Evolutionary conservation across 2,797 vertebrate species (phyloP).

Genomic region (Naso thynnoides): DNA sequence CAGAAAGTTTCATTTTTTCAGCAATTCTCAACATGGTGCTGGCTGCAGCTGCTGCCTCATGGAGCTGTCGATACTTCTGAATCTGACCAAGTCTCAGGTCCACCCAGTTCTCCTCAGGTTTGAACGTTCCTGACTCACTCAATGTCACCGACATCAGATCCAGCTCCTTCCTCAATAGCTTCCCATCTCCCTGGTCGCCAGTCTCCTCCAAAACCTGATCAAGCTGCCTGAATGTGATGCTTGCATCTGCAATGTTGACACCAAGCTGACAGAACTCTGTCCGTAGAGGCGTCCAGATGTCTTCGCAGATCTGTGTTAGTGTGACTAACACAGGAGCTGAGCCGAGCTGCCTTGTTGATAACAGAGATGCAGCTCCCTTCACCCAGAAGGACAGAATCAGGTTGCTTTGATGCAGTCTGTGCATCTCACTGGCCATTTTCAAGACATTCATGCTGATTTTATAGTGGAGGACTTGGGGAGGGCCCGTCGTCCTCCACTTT

Average conservation of each 20-base stretch:
- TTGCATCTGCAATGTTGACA: slow-evolving; percentile 48
- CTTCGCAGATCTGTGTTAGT: slow-evolving; percentile 55
- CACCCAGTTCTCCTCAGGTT: slow-evolving; percentile 56
- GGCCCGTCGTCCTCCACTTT: background rate
- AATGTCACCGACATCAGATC: slow-evolving; percentile 66
- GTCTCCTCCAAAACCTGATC: slow-evolving; percentile 64
- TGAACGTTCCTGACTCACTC: background rate
- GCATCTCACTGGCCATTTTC: slow-evolving; percentile 76
- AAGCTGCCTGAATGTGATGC: slow-evolving; percentile 71
- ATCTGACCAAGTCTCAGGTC: slow-evolving; percentile 64
- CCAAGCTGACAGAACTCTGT: slow-evolving; percentile 43
- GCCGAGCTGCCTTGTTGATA: fast-evolving
- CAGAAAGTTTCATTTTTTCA: slow-evolving; percentile 64
- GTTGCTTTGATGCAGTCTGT: slow-evolving; percentile 69
- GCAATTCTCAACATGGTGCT: slow-evolving; percentile 67
- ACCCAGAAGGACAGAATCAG: slow-evolving; percentile 78
- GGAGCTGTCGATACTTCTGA: slow-evolving; percentile 76
- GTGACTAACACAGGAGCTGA: slow-evolving; percentile 14
- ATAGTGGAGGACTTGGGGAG: slow-evolving; percentile 70
- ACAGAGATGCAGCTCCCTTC: slow-evolving; percentile 30
- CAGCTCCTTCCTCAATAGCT: slow-evolving; percentile 72
- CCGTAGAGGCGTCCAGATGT: slow-evolving; percentile 75
- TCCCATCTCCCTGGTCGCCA: slow-evolving; percentile 72
- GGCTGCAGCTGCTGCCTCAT: slow-evolving; percentile 72
- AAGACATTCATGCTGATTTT: slow-evolving; percentile 38